Conservation (phyloP, 2,797 vertebrate genomes). For the Enteromius thamalakanensis region DNA sequence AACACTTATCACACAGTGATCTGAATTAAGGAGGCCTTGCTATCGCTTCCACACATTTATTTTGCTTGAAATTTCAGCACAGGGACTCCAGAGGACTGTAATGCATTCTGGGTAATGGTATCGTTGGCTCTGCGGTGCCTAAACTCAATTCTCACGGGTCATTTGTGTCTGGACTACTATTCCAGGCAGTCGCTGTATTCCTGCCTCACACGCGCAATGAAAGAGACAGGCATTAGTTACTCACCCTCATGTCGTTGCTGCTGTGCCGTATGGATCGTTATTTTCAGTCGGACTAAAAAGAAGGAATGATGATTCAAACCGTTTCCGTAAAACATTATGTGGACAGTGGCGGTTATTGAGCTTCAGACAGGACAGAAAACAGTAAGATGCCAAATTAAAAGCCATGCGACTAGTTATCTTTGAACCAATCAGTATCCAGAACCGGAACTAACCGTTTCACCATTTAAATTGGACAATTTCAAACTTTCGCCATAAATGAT, state of each 20-base stretch:
- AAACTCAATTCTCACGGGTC: conserved; percentile 66
- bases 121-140: conserved; percentile 63
- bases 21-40: background rate
- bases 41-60: conserved; percentile 39
- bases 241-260: background rate
- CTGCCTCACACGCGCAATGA: conserved; percentile 5
- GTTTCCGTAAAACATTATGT: background rate
- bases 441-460: background rate
- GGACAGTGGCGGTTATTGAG: too few relatives aligned
- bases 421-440: background rate
- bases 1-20: background rate
- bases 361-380: background rate
- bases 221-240: background rate
- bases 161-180: conserved; percentile 69
- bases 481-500: too few relatives aligned
- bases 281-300: background rate
- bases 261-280: background rate
- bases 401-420: background rate
- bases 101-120: conserved; percentile 80
- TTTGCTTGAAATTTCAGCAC: conserved; percentile 21
- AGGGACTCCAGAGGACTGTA: conserved; percentile 70
- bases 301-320: background rate
- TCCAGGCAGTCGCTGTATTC: conserved; percentile 60
- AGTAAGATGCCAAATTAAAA: background rate
- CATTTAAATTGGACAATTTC: background rate